Percentiles rank a stretch among this genome's conserved stretches.
Conservation (phyloP, 2,888 invertebrate genomes). For the Augiades crinisus region DNA sequence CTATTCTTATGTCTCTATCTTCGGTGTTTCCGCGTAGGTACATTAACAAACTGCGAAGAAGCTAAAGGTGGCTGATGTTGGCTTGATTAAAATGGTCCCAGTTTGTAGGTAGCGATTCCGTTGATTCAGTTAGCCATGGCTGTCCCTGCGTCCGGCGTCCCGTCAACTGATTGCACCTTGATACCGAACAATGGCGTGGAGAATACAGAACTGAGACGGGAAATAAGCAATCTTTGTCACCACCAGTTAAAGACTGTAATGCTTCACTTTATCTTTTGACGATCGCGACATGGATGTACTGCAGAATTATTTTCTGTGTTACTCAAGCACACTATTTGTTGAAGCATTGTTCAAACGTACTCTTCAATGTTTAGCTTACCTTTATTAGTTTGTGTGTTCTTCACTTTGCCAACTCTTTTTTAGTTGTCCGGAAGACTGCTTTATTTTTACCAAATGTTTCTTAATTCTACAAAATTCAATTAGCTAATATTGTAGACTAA, state of each 20-base stretch:
- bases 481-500: too few species aligned
- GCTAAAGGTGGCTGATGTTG: conserved; percentile 4
- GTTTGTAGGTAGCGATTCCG: background rate
- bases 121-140: conserved; percentile 18
- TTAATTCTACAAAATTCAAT: too few species aligned
- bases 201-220: background rate
- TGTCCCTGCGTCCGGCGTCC: conserved; percentile 11
- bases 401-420: too few species aligned
- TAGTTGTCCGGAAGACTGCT: too few species aligned
- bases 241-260: background rate
- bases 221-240: conserved; percentile 4
- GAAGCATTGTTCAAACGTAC: background rate
- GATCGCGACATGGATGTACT: background rate
- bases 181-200: conserved; percentile 18
- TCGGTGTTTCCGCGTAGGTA: conserved; percentile 13
- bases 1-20: conserved; percentile 33
- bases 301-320: too few species aligned
- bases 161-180: conserved; percentile 7
- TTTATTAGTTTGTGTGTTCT: too few species aligned
- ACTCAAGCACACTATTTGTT: too few species aligned
- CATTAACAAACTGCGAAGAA: background rate
- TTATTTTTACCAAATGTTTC: too few species aligned
- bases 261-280: conserved; percentile 1
- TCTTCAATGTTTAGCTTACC: background rate
- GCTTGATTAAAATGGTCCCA: conserved; percentile 5